These are phyloP conservation scores for Heliconius hortense DNA, from an alignment of 2,888 invertebrate genomes.

Conservation along the genomic window DNA sequence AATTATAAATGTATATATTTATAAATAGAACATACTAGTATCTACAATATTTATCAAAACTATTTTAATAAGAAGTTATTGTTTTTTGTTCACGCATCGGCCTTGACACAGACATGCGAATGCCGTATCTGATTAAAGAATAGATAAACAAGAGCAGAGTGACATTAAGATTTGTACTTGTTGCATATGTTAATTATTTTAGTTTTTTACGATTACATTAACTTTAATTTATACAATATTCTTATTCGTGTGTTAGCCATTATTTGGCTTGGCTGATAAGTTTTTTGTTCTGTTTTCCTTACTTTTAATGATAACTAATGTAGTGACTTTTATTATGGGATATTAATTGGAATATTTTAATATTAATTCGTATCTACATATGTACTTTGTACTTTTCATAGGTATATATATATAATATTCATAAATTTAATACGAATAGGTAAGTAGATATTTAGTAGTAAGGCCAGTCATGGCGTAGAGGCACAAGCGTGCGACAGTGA, in stretches of 20 bases:
- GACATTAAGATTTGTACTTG: slow-evolving; percentile 25
- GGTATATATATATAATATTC: not conserved
- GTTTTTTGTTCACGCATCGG: slow-evolving; percentile 25
- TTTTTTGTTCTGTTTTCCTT: slow-evolving; percentile 8
- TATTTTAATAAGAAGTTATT: slow-evolving; percentile 5
- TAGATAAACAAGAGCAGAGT: slow-evolving; percentile 30
- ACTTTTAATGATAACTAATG: slow-evolving; percentile 4
- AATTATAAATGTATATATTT: not conserved
- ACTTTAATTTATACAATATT: not conserved
- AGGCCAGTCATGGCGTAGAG: no score
- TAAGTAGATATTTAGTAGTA: not conserved
- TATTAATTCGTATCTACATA: not conserved
- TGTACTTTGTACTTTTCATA: not conserved
- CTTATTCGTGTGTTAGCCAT: not conserved
- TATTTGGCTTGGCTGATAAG: not conserved
- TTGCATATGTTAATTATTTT: slow-evolving; percentile 3
- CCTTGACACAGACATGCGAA: slow-evolving; percentile 33
- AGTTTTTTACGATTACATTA: not conserved
- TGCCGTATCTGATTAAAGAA: slow-evolving; percentile 31
- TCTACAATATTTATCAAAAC: not conserved
- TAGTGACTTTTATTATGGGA: not conserved
- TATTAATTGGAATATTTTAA: not conserved
- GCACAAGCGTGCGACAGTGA: no score
- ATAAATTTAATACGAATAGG: not conserved
- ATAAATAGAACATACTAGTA: not conserved